Evolutionary conservation across 2,113 vertebrate species (phyloP), one percentile per base, ranked within the genome.

Genomic region (Taurulus bubalis): DNA sequence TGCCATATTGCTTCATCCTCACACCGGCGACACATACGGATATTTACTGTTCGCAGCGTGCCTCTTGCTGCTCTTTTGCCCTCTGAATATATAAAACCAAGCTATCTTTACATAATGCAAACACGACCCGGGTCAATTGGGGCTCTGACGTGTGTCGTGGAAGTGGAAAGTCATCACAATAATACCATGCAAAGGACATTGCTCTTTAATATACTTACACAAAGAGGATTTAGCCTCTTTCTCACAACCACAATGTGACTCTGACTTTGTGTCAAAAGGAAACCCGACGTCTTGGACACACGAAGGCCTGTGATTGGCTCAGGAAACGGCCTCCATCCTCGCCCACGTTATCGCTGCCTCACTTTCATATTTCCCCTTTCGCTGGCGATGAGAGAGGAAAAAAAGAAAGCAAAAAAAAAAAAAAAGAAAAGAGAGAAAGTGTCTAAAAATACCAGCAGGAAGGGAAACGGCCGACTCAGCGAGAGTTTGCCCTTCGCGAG

Each of bases 401-500:
- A 4, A 38, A 38, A 38, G 9, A 38, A 38, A 38, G n/a, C n/a
- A n/a, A n/a, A n/a, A n/a, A 36, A 7, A 7, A 7, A 4, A 38
- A 38, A 38, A 38, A 38, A 38, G 36, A 55, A 55, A 12, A 55
- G 28, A 76, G 42, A 60, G 34, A 78, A 59, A 34, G 24, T 9
- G 6, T 80, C 89, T 89, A 90, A 87, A 93, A 86, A 88, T 87
- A 90, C 66, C 79, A 42, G 20, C 75, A 78, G 60, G 85, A 49
- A 84, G 47, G 51, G 64, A 83, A 84, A 84, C n/a, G 81, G 85
- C 83, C 66, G 56, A 80, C 90, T 93, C 91, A 86, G 91, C 85
- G 24, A 89, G 80, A 91, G 83, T 87, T 86, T 88, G 79, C 88
- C 91, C 87, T 92, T 93, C 85, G 81, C 32, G 53, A 40, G 70